Evolutionary conservation across 2,888 invertebrate species (phyloP).

Genomic region (Troides helena): DNA sequence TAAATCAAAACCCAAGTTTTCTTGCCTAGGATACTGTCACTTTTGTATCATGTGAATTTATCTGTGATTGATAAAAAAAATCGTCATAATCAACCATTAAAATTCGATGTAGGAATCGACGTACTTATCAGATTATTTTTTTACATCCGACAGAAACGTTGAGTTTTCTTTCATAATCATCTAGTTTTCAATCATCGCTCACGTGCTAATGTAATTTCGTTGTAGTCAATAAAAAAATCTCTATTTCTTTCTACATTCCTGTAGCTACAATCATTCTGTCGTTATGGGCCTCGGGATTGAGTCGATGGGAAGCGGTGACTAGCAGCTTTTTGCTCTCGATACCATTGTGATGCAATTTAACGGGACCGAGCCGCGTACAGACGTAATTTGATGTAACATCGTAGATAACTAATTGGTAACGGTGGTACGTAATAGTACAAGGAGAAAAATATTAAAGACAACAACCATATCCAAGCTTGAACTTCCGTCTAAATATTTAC

Average conservation of each 20-base stretch:
- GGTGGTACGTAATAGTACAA: constrained; percentile 52
- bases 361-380: constrained; percentile 37
- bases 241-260: constrained; percentile 19
- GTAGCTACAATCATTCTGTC: constrained; percentile 27
- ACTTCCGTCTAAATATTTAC: neutral
- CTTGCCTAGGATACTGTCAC: too few species aligned
- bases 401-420: constrained; percentile 66
- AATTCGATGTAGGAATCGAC: too few species aligned
- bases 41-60: too few species aligned
- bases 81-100: too few species aligned
- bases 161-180: neutral
- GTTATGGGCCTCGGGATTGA: constrained; percentile 21
- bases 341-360: constrained; percentile 58
- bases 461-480: neutral
- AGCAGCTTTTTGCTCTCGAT: constrained; percentile 47
- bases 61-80: too few species aligned
- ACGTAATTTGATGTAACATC: constrained; percentile 58
- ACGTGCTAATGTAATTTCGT: constrained; percentile 29
- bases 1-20: too few species aligned
- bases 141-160: too few species aligned
- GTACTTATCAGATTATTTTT: too few species aligned
- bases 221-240: constrained; percentile 15
- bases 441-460: constrained; percentile 39
- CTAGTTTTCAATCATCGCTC: constrained; percentile 17
- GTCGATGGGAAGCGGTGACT: constrained; percentile 46